A percentile compares a stretch with the other conserved stretches of the same genome.
Evolutionary conservation across 2,113 vertebrate genomes (phyloP).

Genomic region (Cromileptes altivelis): DNA sequence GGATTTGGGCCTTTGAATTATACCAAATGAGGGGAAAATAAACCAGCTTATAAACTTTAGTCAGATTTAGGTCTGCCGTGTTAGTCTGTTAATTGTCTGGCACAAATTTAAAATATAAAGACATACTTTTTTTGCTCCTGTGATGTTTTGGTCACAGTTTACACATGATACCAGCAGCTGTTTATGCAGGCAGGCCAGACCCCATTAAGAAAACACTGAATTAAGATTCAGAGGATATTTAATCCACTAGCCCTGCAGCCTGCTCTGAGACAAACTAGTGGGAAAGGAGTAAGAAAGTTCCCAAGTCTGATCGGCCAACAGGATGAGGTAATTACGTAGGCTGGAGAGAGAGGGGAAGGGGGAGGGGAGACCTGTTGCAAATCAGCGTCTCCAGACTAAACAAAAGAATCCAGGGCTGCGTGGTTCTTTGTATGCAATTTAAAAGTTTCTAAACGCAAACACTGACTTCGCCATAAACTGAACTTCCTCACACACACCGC

Average conservation of each 20-base stretch:
- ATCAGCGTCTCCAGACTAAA: conserved; percentile 87
- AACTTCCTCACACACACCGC: background rate
- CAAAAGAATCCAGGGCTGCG: conserved; percentile 85
- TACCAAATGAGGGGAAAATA: background rate
- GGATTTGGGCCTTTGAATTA: conserved; percentile 19
- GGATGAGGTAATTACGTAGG: conserved; percentile 83
- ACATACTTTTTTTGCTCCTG: background rate
- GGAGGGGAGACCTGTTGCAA: conserved; percentile 88
- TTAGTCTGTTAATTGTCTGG: background rate
- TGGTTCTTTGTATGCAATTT: conserved; percentile 71
- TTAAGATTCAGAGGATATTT: background rate
- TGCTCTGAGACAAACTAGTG: conserved; percentile 45
- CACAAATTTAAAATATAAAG: background rate
- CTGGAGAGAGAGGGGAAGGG: conserved; percentile 65
- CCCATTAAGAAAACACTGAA: background rate
- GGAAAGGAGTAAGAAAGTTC: conserved; percentile 71
- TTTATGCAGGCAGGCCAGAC: background rate
- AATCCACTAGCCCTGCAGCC: background rate
- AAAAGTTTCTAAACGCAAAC: conserved; percentile 70
- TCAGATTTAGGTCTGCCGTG: background rate
- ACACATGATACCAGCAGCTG: conserved; percentile 1
- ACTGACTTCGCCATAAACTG: background rate
- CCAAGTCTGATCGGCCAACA: conserved; percentile 70
- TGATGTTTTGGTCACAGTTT: background rate
- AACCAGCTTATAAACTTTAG: background rate